Conservation (phyloP, 2,113 vertebrate species). For the Lichenostomus cassidix region DNA sequence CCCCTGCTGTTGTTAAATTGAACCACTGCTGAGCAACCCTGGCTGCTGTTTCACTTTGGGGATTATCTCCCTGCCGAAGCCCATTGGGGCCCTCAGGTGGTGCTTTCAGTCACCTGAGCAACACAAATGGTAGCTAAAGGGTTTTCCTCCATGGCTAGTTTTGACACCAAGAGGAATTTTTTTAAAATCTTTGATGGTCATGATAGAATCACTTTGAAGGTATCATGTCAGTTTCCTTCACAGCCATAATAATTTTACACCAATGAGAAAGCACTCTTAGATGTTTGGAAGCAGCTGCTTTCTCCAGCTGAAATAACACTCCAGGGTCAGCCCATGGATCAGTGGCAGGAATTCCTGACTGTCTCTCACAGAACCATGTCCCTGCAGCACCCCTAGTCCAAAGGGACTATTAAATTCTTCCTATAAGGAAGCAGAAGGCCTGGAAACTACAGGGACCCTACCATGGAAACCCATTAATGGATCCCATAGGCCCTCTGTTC, state of each 20-base stretch:
- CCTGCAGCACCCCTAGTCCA: not conserved
- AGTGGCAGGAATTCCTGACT: not conserved
- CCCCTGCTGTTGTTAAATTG: not conserved
- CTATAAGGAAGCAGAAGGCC: not conserved
- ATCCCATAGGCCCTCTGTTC: not conserved
- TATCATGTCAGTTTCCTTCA: not conserved
- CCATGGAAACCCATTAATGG: not conserved
- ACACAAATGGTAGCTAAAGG: not conserved
- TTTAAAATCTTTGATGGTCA: not conserved
- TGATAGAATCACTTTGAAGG: not conserved
- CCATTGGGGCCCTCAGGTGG: not conserved
- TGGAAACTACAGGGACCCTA: not conserved
- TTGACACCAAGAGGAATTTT: not conserved
- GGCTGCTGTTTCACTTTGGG: not conserved
- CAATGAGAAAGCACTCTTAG: not conserved
- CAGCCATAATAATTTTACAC: not conserved
- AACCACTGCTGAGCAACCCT: not conserved
- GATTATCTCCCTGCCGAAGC: not conserved
- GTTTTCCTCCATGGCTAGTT: not conserved
- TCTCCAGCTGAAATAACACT: not conserved
- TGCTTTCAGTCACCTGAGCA: not conserved
- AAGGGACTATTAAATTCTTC: not conserved
- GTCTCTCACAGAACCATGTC: not conserved
- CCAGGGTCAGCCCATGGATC: not conserved
- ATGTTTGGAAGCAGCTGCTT: not conserved